Conservation (phyloP, 2,797 vertebrate genomes). For the Glossophaga mutica region DNA sequence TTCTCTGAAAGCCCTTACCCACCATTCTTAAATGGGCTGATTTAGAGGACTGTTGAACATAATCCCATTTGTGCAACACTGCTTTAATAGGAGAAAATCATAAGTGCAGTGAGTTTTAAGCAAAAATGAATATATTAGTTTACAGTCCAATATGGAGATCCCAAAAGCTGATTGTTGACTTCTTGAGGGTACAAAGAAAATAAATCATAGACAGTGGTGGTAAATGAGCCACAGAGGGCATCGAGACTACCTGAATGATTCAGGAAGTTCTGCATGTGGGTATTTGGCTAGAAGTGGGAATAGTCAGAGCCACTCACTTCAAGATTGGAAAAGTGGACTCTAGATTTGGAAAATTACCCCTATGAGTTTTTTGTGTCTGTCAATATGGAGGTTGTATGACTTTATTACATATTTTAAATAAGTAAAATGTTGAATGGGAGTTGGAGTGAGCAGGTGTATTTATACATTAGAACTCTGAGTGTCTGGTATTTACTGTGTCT, state of each 20-base stretch:
- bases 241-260: slow-evolving; percentile 53
- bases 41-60: not conserved
- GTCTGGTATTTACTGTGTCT: not conserved
- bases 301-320: not conserved
- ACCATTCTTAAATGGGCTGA: not conserved
- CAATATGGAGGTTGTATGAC: not conserved
- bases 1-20: not conserved
- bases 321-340: not conserved
- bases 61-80: not conserved
- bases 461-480: not conserved
- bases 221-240: slow-evolving; percentile 68
- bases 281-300: fast-evolving
- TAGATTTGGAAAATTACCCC: not conserved
- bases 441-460: not conserved
- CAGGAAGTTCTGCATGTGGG: not conserved
- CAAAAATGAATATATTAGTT: slow-evolving; percentile 63
- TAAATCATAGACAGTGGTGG: slow-evolving; percentile 73
- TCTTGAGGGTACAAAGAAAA: slow-evolving; percentile 72
- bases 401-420: not conserved
- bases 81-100: slow-evolving; percentile 44
- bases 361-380: not conserved
- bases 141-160: slow-evolving; percentile 46
- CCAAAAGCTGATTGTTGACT: slow-evolving; percentile 52
- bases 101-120: slow-evolving; percentile 16
- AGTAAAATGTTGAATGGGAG: not conserved